Percentiles rank a stretch among this genome's conserved stretches.
Evolutionary conservation across 2,888 invertebrate species (phyloP).

Genomic region (Icerya purchasi): DNA sequence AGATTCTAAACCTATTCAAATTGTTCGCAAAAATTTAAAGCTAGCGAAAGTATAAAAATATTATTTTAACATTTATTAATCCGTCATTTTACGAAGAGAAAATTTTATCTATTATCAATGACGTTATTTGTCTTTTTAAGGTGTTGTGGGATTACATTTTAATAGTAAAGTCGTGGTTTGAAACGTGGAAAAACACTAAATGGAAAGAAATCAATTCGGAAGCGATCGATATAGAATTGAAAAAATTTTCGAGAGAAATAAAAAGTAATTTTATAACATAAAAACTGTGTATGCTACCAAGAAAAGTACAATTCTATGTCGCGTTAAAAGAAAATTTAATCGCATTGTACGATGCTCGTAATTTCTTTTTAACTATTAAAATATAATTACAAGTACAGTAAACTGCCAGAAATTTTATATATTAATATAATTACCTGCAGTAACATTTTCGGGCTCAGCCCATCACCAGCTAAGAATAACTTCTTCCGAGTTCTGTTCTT

Average conservation of each 20-base stretch:
- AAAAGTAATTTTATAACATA: no score
- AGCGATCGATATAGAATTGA: slow-evolving; percentile 83
- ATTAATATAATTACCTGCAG: no score
- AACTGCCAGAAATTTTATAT: no score
- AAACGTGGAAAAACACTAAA: slow-evolving; percentile 79
- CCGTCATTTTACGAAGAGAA: no score
- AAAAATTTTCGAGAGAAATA: slow-evolving; percentile 69
- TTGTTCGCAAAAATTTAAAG: slow-evolving; percentile 53
- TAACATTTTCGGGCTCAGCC: no score
- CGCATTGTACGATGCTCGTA: background rate
- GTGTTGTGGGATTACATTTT: slow-evolving; percentile 76
- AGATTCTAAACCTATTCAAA: slow-evolving; percentile 54
- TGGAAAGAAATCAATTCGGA: slow-evolving; percentile 91
- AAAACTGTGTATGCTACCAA: background rate
- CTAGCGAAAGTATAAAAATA: slow-evolving; percentile 36
- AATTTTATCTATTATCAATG: no score
- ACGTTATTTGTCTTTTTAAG: slow-evolving; percentile 27
- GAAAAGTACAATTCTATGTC: background rate
- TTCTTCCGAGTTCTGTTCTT: no score
- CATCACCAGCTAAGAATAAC: no score
- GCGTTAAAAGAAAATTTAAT: background rate
- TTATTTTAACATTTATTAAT: no score
- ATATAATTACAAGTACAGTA: no score
- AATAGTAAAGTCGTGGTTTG: slow-evolving; percentile 57
- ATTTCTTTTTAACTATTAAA: no score